Evolutionary conservation across 2,888 invertebrate genomes (phyloP), one percentile per base, ranked within the genome.

Genomic region (Cerastoderma edule): DNA sequence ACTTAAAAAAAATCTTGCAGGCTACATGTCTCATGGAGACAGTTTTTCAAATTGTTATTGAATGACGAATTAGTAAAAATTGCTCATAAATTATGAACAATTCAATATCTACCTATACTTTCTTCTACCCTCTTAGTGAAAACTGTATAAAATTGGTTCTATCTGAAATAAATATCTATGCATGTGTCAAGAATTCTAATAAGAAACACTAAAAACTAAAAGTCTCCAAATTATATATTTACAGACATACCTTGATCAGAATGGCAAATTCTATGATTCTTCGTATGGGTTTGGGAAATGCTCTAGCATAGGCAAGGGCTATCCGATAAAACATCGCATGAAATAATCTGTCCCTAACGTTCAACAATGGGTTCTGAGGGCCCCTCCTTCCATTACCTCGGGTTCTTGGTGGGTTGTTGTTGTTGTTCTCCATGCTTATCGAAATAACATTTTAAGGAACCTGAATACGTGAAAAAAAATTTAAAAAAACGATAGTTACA

Each of bases 291-390:
- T 95, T 95, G 33, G 93, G 98, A 93, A 99, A 96, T 69, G 96
- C 95, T 88, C 97, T 95, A 53, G 98, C 98, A 93, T 99, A 99
- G 27, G 96, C 95, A 88, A 99, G 93, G 2, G 99, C 97, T 85
- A 96, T 96, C 92, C 97, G 96, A 92, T 98, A 92, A 93, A 99
- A 98, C 85, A 99, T 94, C 19, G 98, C 98, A 93, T 98, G 97
- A 93, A 99, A 99, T 69, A 99, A 94, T 85, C 98, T 95, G 92
- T 98, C 98, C 88, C 98, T 94, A 74, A 98, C 96, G 85, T 92
- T 91, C 33, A 92, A 80, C 32, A 91, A 80, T 3, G 92, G 92
- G 71, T 92, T 92, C 28, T 85, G 83, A 19, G 86, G 82, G 10
- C 83, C 85, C 48, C 81, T 66, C n/a, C 83, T 50, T 30, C 78